phyloP scores from a whole-genome alignment of 1,140 invertebrate species.

The Drosophila sturtevanti region DNA sequence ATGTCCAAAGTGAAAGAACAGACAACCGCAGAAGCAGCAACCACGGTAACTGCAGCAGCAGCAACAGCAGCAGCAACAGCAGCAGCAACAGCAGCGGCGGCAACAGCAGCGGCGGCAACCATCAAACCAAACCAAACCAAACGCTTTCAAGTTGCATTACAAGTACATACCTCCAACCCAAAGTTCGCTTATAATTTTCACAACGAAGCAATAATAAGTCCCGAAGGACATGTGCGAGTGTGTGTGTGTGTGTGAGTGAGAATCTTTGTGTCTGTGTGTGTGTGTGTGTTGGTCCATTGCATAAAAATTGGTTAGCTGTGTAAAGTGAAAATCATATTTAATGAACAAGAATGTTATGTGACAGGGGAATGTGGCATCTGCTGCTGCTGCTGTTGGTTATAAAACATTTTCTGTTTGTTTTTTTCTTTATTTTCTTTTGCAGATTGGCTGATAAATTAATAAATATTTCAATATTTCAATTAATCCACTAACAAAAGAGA shows the following conservation, averaged over 20 bases:
- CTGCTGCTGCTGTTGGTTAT: neutral
- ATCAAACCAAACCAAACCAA: constrained; percentile 34
- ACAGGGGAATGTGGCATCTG: neutral
- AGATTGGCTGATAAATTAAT: constrained; percentile 10
- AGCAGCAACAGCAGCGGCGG: constrained; percentile 15
- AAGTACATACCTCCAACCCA: neutral
- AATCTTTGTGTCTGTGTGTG: constrained; percentile 7
- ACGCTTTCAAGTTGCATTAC: constrained; percentile 48
- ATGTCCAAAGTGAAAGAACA: constrained; percentile 26
- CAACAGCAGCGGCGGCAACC: constrained; percentile 3
- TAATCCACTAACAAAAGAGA: constrained; percentile 1
- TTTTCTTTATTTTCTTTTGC: neutral
- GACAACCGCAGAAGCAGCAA: constrained; percentile 20
- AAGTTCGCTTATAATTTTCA: constrained; percentile 33
- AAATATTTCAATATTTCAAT: constrained; percentile 9
- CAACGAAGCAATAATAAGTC: constrained; percentile 43
- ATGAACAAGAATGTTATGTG: constrained; percentile 7
- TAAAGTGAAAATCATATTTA: constrained; percentile 30
- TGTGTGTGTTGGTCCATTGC: constrained; percentile 2
- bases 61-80: constrained; percentile 6
- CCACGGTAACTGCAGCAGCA: constrained; percentile 20
- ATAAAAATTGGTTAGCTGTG: constrained; percentile 15
- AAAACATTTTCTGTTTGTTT: too few species aligned
- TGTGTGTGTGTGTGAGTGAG: constrained; percentile 4
- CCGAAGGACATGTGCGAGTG: constrained; percentile 27